Evolutionary conservation across 2,888 invertebrate genomes (phyloP), one percentile per base, ranked within the genome.

Genomic region (Rhorus exstirpatorius): DNA sequence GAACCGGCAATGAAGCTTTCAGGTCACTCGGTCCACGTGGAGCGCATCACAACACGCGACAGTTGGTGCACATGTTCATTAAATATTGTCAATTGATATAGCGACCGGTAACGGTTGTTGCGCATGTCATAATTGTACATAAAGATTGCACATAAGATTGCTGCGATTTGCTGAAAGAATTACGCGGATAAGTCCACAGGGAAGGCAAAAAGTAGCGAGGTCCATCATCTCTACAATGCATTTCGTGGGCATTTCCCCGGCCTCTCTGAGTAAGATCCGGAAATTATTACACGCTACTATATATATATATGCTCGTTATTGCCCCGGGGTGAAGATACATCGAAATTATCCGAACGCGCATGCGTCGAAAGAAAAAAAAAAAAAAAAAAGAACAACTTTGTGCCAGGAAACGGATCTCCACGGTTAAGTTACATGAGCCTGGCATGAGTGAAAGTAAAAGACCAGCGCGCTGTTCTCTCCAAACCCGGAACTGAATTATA

Each of bases 391-490:
- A 24, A 10, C 17, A 8, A 41, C 53, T 76, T 21, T 53, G 55
- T 63, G 65, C 61, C 80, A 80, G 81, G 83, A 81, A 83, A 70
- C 68, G 72, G 67, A 68, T 78, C 44, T 67, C 31, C 21, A 31
- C 67, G 77, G n/a, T 71, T 86, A 86, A 87, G 88, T 89, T 89
- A 88, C 86, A 88, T 88, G 86, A 85, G 87, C 79, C 86, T 85
- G 85, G 86, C 87, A 90, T 90, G 88, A 89, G 92, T 91, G 92
- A 92, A 92, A 92, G 92, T 91, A 89, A 89, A 86, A 84, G 83
- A 84, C 68, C 75, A 81, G 67, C 67, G 79, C 84, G 80, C 79
- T 88, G 87, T 88, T 75, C 60, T 71, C 74, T 74, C 71, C 46
- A 72, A 77, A 83, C 87, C 89, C 88, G 89, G 90, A 90, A 90